Base-by-base conservation (phyloP, 2,888 invertebrate species). In the Lysandra bellargus region DNA sequence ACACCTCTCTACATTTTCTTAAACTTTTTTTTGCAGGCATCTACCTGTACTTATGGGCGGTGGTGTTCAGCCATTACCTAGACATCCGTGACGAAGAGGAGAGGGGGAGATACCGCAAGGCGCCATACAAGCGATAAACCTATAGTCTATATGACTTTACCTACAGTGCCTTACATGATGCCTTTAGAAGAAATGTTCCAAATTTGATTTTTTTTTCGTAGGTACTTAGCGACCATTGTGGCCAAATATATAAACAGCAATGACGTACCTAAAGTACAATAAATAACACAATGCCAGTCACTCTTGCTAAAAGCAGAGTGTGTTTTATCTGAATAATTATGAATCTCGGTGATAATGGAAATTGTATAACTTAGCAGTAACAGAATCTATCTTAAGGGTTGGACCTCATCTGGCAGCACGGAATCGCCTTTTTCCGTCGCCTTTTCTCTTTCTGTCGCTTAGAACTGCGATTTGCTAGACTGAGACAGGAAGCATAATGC, bases 31-130 rank as follows among this genome's bases (percentile, higher is more conserved):
- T 57, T 96, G 75, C 95, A 98, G 98, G 96, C 83, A 91, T 97
- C 57, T 97, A 97, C 90, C 94, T 97, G 79, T 98, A 97, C 91
- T 95, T 97, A 88, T 98, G 98, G 98, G 95, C 96, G 84, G 97
- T 98, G 78, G 97, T 97, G 78, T 98, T 97, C 95, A 98, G 97
- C 86, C 97, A 97, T 89, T 98, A 97, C 89, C 95, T 96, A 83
- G 95, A 96, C 83, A 95, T 97, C 69, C 96, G 96, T 82, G 97
- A 97, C 84, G 96, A 96, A 80, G 96, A 96, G 85, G 95, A 96
- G 84, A 91, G 96, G 81, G 97, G 97, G 74, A 95, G 96, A n/a
- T 97, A 97, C 90, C 95, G 96, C 83, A 97, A 96, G 87, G 96
- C 97, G 81, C 97, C 97, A 0, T 97, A 97, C 88, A 89, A 93